Evolutionary conservation across 2,888 invertebrate species (phyloP).

Genomic region (Omphaloscelis lunosa): DNA sequence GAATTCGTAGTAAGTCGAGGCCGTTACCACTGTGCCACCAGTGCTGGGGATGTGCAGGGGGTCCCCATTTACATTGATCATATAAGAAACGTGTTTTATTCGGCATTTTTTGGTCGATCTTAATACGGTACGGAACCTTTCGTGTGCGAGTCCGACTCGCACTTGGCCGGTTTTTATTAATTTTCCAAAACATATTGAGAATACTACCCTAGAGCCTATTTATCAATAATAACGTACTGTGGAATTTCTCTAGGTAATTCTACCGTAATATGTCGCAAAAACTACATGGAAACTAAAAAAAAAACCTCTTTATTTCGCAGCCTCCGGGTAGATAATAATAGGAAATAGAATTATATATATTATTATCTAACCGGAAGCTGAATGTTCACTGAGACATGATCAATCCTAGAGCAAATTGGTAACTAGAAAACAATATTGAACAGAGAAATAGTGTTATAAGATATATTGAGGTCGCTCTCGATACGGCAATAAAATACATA

Average conservation of each 20-base stretch:
- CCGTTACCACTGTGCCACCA: too few species aligned
- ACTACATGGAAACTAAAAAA: background rate
- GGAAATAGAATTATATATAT: too few species aligned
- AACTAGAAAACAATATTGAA: slow-evolving; percentile 1
- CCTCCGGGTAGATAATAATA: background rate
- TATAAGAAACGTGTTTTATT: too few species aligned
- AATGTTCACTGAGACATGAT: background rate
- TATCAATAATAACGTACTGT: background rate
- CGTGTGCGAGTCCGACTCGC: too few species aligned
- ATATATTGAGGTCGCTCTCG: slow-evolving; percentile 1
- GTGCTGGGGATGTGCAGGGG: too few species aligned
- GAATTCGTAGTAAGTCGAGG: too few species aligned
- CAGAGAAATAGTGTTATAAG: background rate
- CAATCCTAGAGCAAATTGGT: slow-evolving; percentile 2
- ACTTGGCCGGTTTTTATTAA: background rate
- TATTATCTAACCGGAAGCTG: too few species aligned
- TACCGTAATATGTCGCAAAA: background rate
- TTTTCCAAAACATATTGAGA: background rate
- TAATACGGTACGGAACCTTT: too few species aligned
- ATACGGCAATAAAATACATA: slow-evolving; percentile 8
- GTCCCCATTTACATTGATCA: too few species aligned
- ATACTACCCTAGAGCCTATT: background rate
- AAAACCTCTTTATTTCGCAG: background rate
- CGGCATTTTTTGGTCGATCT: too few species aligned
- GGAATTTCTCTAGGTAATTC: background rate